Evolutionary conservation across 2,113 vertebrate genomes (phyloP).

Genomic region (Hipposideros armiger): DNA sequence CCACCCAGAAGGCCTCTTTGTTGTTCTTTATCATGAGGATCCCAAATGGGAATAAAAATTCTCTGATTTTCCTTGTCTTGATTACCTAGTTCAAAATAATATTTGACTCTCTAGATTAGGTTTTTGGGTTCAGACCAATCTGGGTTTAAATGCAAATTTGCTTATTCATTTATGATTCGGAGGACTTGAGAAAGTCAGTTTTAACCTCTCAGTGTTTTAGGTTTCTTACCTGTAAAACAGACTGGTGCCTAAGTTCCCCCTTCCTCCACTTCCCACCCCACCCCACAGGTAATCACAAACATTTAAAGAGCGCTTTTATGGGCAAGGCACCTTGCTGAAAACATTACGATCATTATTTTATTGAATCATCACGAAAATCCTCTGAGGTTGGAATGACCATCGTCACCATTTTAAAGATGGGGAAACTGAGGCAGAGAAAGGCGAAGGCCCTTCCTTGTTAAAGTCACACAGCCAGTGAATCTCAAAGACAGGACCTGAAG

Average conservation of each 20-base stretch:
- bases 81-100: neutral
- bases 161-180: neutral
- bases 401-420: neutral
- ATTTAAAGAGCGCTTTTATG: fast-evolving
- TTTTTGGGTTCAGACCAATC: neutral
- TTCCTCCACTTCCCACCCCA: neutral
- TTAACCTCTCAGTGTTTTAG: neutral
- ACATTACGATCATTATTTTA: neutral
- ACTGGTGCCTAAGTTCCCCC: fast-evolving
- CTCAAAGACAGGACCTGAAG: neutral
- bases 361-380: neutral
- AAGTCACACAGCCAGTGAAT: neutral
- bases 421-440: neutral
- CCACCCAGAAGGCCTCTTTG: neutral
- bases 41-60: neutral
- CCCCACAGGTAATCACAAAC: neutral
- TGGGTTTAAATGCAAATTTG: neutral
- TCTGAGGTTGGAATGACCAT: neutral
- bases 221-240: neutral
- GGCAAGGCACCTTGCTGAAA: neutral
- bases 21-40: neutral
- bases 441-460: fast-evolving
- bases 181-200: neutral
- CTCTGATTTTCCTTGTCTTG: neutral
- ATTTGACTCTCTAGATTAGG: neutral